These are phyloP conservation scores for Chrysoperla carnea DNA, from an alignment of 1,140 invertebrate genomes.

Conservation along the genomic window DNA sequence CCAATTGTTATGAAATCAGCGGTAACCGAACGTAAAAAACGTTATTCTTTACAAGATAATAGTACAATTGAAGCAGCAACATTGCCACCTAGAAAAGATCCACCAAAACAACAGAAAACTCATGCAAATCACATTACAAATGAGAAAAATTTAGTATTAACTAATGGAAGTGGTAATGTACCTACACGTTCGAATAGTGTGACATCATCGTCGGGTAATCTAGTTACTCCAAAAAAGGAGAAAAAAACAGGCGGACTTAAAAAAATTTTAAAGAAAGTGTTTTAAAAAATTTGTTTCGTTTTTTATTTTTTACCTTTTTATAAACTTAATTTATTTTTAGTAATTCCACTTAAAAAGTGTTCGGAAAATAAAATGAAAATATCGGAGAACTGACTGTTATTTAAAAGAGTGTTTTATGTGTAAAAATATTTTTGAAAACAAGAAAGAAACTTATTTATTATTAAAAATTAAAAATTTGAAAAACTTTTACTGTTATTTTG, in stretches of 20 bases:
- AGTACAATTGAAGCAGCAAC: not conserved
- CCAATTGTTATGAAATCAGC: slow-evolving; percentile 44
- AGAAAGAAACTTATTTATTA: too few relatives aligned
- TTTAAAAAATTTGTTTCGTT: slow-evolving; percentile 6
- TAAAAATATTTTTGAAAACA: too few relatives aligned
- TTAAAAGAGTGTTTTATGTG: too few relatives aligned
- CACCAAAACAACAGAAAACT: not conserved
- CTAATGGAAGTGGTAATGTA: not conserved
- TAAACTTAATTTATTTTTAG: too few relatives aligned
- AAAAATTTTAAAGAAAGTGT: slow-evolving; percentile 21
- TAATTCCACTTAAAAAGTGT: too few relatives aligned
- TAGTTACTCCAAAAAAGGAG: slow-evolving; percentile 7
- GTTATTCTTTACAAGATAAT: not conserved
- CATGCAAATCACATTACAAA: not conserved
- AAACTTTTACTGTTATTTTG: too few relatives aligned
- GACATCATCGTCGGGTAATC: not conserved
- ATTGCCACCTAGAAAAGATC: not conserved
- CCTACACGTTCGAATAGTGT: not conserved
- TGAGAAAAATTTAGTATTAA: not conserved
- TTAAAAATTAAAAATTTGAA: too few relatives aligned
- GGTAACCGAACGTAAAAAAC: slow-evolving; percentile 17
- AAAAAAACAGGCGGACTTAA: slow-evolving; percentile 20
- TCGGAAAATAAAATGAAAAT: too few relatives aligned
- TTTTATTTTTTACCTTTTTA: too few relatives aligned
- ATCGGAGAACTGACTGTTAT: too few relatives aligned